These are phyloP conservation scores for Pachypanchax playfairii DNA, from an alignment of 2,113 vertebrate genomes.

Conservation along the genomic window DNA sequence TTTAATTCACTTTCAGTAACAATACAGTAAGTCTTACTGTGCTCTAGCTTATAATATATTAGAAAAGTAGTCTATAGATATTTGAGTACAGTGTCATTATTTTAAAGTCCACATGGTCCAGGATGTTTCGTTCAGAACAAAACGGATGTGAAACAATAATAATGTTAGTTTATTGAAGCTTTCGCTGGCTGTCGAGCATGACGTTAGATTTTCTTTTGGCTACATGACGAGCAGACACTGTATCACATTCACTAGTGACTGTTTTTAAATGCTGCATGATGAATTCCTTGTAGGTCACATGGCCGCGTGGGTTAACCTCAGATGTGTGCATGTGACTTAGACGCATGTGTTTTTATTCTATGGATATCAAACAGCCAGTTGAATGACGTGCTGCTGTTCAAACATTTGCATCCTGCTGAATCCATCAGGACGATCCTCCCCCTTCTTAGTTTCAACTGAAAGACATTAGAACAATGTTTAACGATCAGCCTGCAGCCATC, in stretches of 20 bases:
- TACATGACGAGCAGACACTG: slow-evolving; percentile 41
- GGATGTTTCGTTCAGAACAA: slow-evolving; percentile 42
- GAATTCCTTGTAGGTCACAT: slow-evolving; percentile 38
- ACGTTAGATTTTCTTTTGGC: slow-evolving; percentile 31
- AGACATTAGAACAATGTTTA: not conserved
- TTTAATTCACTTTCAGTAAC: slow-evolving; percentile 1
- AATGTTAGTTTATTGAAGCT: slow-evolving; percentile 47
- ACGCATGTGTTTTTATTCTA: slow-evolving; percentile 58
- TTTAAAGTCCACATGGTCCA: slow-evolving; percentile 37
- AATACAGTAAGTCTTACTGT: not conserved
- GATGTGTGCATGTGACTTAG: slow-evolving; percentile 62
- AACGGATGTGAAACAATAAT: slow-evolving; percentile 42
- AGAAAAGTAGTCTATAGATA: slow-evolving; percentile 29
- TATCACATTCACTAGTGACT: slow-evolving; percentile 50
- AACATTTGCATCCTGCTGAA: not conserved
- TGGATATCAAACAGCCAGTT: slow-evolving; percentile 31
- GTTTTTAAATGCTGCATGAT: slow-evolving; percentile 73
- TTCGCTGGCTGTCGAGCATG: slow-evolving; percentile 62
- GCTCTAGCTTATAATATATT: slow-evolving; percentile 4
- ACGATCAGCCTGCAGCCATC: not conserved
- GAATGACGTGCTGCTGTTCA: not conserved
- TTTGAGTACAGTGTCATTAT: slow-evolving; percentile 50
- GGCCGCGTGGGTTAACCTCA: slow-evolving; percentile 24
- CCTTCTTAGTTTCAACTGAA: not conserved
- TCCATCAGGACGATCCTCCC: not conserved